Conservation (phyloP, 1,140 invertebrate genomes). For the Trichomalopsis sarcophagae region DNA sequence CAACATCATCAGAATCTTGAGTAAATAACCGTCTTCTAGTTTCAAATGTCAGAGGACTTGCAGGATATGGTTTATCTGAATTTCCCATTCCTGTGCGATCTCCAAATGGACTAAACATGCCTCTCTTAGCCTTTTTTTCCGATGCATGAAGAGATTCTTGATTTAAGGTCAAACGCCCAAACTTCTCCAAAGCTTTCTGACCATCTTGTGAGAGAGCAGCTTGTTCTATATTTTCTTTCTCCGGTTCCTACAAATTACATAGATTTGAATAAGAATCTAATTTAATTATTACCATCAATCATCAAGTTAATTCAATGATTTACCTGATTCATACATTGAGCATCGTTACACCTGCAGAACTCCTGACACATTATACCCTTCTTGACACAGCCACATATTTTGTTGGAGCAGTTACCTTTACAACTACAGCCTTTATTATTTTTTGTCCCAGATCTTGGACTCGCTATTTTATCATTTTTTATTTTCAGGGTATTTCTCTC, state of each 20-base stretch:
- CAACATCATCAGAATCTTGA: conserved; percentile 33
- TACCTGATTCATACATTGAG: conserved; percentile 61
- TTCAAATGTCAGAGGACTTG: conserved; percentile 8
- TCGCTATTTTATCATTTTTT: background rate
- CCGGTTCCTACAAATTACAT: conserved; percentile 7
- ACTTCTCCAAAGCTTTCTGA: conserved; percentile 29
- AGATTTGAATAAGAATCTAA: background rate
- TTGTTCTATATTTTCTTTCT: conserved; percentile 20
- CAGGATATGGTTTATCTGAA: background rate
- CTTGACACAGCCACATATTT: conserved; percentile 62
- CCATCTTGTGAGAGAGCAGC: background rate
- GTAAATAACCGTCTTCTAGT: conserved; percentile 43
- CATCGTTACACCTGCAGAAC: conserved; percentile 57
- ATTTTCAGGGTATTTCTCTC: background rate
- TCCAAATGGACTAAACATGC: conserved; percentile 7
- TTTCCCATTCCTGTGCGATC: background rate
- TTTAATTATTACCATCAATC: background rate
- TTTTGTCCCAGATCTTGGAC: conserved; percentile 82
- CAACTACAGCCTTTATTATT: conserved; percentile 66
- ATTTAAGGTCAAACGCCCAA: conserved; percentile 30
- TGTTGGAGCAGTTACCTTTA: conserved; percentile 56
- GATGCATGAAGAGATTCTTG: conserved; percentile 43
- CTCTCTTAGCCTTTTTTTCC: conserved; percentile 30
- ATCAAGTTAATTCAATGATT: conserved; percentile 13
- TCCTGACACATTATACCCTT: conserved; percentile 52